Percentiles rank a stretch among this genome's conserved stretches.
Conservation (phyloP, 35 echinoderm and acorn worm species). For the Apostichopus japonicus region DNA sequence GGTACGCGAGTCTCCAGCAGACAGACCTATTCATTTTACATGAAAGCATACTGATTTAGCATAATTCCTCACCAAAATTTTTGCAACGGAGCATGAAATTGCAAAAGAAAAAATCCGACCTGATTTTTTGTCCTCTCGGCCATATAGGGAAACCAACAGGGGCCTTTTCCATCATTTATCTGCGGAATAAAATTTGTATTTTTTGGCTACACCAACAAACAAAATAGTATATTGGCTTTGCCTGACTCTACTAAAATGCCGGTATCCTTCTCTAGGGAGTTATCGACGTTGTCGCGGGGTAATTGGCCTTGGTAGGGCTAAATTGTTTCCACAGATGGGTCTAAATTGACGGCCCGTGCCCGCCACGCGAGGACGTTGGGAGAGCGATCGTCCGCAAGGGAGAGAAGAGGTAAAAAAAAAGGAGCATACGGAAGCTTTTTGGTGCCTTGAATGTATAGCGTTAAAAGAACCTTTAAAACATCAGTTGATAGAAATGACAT, state of each 20-base stretch:
- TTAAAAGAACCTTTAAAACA: too few species aligned
- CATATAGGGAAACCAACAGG: constrained; percentile 54
- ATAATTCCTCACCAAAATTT: constrained; percentile 57
- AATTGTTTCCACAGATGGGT: constrained; percentile 56
- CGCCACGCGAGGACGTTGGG: constrained; percentile 28
- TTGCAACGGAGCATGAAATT: constrained; percentile 63
- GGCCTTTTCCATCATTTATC: constrained; percentile 59
- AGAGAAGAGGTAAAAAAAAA: background rate
- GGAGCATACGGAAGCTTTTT: constrained; percentile 16
- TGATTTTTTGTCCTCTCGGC: constrained; percentile 56
- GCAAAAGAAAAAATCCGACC: constrained; percentile 58
- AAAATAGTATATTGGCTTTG: constrained; percentile 36
- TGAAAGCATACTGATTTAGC: constrained; percentile 21
- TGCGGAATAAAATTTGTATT: constrained; percentile 51
- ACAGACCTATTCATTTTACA: background rate
- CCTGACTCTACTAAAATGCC: constrained; percentile 50
- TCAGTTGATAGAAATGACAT: too few species aligned
- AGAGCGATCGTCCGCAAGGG: constrained; percentile 10
- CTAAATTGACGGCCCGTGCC: constrained; percentile 45
- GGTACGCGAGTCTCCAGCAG: too few species aligned
- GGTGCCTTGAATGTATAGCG: too few species aligned
- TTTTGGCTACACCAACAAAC: constrained; percentile 47
- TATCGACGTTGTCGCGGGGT: constrained; percentile 40
- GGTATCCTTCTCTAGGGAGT: constrained; percentile 27
- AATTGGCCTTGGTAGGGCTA: constrained; percentile 59